phyloP scores from a whole-genome alignment of 2,113 vertebrate genomes.

The Callopanchax toddi region DNA sequence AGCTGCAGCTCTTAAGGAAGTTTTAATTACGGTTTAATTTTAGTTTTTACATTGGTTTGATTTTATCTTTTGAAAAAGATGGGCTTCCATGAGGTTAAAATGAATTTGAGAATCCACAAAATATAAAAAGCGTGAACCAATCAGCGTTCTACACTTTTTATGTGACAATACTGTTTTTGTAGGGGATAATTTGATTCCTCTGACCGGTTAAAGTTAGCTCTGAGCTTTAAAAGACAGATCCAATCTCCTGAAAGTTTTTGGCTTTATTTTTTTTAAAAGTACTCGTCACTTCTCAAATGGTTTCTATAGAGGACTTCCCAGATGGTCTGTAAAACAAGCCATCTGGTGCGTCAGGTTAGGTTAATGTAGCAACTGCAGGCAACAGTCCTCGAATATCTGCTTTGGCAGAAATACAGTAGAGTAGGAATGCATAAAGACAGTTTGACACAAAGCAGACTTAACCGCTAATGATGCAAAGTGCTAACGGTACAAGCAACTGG shows the following conservation, averaged over 20 bases:
- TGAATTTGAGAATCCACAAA: too few relatives aligned
- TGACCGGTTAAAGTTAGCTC: neutral
- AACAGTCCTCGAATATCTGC: neutral
- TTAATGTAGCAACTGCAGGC: conserved; percentile 8
- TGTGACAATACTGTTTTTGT: too few relatives aligned
- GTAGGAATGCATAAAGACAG: neutral
- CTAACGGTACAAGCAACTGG: neutral
- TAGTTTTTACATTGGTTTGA: too few relatives aligned
- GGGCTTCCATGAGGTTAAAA: too few relatives aligned
- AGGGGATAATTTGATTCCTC: too few relatives aligned
- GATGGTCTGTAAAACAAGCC: neutral
- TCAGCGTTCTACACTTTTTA: too few relatives aligned
- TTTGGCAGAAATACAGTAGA: conserved; percentile 5
- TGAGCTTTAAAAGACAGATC: neutral
- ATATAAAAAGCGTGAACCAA: too few relatives aligned
- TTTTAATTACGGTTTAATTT: too few relatives aligned
- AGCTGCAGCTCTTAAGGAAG: too few relatives aligned
- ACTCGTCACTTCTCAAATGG: neutral
- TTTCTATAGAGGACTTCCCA: neutral
- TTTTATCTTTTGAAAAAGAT: too few relatives aligned
- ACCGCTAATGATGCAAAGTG: neutral
- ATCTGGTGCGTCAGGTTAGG: conserved; percentile 3
- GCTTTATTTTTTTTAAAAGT: too few relatives aligned
- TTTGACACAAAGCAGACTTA: neutral
- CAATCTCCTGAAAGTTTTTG: neutral